Evolutionary conservation across 2,888 invertebrate species (phyloP).

Genomic region (Helleia helle): DNA sequence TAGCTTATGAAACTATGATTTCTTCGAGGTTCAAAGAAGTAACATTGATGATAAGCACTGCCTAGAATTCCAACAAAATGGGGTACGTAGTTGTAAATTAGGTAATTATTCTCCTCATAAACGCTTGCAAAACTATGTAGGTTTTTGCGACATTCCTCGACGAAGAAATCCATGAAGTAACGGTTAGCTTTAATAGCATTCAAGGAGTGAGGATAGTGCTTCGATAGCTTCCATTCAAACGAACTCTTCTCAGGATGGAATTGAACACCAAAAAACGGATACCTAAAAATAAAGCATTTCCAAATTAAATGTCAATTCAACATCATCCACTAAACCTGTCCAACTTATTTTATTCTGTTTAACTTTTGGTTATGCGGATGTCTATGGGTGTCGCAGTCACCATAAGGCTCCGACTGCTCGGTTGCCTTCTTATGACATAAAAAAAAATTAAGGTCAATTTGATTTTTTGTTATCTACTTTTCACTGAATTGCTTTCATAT

Average conservation of each 20-base stretch:
- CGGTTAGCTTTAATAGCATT: constrained; percentile 78
- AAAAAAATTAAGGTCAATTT: too few species aligned
- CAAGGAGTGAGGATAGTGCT: constrained; percentile 77
- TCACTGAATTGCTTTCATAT: too few species aligned
- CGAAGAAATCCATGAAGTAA: constrained; percentile 88
- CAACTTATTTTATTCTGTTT: too few species aligned
- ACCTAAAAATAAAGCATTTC: constrained; percentile 56
- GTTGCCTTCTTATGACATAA: too few species aligned
- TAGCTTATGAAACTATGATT: too few species aligned
- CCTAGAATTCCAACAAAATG: constrained; percentile 74
- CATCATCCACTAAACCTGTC: too few species aligned
- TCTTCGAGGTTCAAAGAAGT: constrained; percentile 71
- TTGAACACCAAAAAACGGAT: constrained; percentile 89
- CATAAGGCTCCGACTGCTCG: too few species aligned
- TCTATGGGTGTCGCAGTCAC: too few species aligned
- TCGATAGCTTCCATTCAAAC: constrained; percentile 81
- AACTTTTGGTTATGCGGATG: too few species aligned
- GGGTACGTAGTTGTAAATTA: constrained; percentile 82
- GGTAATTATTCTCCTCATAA: constrained; percentile 66
- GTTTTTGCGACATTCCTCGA: constrained; percentile 82
- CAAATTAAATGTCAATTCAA: neutral
- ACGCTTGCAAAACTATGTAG: constrained; percentile 69
- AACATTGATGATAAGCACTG: constrained; percentile 77
- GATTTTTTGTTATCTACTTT: too few species aligned
- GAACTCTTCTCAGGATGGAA: constrained; percentile 93